Base-by-base conservation (phyloP, 2,797 vertebrate species). In the Mareca penelope region DNA sequence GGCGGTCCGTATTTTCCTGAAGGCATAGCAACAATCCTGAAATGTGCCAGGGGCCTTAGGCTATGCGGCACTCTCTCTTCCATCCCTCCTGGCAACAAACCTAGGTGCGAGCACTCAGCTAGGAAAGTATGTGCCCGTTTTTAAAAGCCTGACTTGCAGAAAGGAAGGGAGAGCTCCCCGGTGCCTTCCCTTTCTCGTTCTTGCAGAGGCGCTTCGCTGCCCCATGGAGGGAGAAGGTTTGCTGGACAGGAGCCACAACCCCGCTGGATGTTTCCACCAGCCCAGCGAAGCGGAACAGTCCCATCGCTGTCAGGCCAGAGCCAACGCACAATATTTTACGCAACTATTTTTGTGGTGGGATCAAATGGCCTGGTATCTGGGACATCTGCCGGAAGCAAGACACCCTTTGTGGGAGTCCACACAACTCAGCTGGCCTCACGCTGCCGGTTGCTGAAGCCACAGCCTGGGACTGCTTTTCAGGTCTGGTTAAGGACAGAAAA, bases 371-470 rank as follows among this genome's bases (percentile, higher is more conserved):
- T 97, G 83, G 85, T 97, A 96, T 97, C 97, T 98, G 98, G 98
- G 98, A 98, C 98, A 99, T 99, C 98, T 98, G 98, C 98, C 98
- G 98, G 98, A 99, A 99, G 98, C 97, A 98, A 98, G 98, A 97
- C 98, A 98, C 98, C 97, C 97, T 98, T 98, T 99, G 98, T 98
- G 98, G 98, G 96, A 98, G 97, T 98, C 98, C 98, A 97, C 97
- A 98, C 95, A 97, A 98, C 95, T 98, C 98, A 98, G 95, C 96
- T 98, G 97, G 96, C 96, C 96, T 94, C 96, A 90, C 22, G 77
- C 80, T 96, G 90, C 95, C 69, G 69, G 92, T 94, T 97, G 93
- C 95, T 97, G 97, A 99, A 99, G 98, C 98, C 98, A 99, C 98
- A 99, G 98, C 95, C 92, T 93, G 96, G 96, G 96, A 92, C 95